Base-by-base conservation (phyloP, 2,888 invertebrate species). In the Glaucopsyche alexis region DNA sequence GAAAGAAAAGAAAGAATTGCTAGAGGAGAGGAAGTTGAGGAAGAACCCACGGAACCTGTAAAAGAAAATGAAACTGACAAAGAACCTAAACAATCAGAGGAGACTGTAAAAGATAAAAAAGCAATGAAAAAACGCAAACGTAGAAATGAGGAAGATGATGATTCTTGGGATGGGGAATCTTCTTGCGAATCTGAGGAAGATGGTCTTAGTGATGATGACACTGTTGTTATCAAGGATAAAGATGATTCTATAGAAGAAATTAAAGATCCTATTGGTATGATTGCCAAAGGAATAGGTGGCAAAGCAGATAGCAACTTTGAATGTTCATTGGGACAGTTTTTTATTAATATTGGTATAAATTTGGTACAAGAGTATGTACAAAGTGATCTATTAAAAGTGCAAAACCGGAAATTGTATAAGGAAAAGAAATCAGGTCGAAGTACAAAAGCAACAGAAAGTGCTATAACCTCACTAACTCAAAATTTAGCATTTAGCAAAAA, bases 291-390 rank as follows among this genome's bases (percentile, higher is more conserved):
- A 50, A 88, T 93, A 16, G 83, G 87, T 71, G 93, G 94, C 77
- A 95, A 94, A 83, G 87, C 94, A 77, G 94, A 95, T 77, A 95
- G 96, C 77, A 98, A 97, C 84, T 98, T 98, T 87, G 97, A 97
- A 79, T 96, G 97, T 84, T 96, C 98, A 2, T 90, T 98, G 74
- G 98, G 98, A 5, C 97, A 97, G 86, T 97, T 98, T 86, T 97
- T 98, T 82, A 96, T 97, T 86, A 98, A 98, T 84, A 97, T 99
- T 81, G 99, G 99, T 70, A 94, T 97, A 74, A 98, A 97, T 86
- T 94, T 98, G 79, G 98, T 98, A 7, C 98, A 98, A 87, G 98
- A 99, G 87, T 97, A 96, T 88, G 98, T 99, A 38, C 98, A 99
- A 90, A 95, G 95, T 67, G 99, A 99, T 91, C 92, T 99, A 74